Percentiles rank a stretch among this genome's conserved stretches.
phyloP scores from a whole-genome alignment of 2,888 invertebrate genomes.

The Octonoba sinensis region DNA sequence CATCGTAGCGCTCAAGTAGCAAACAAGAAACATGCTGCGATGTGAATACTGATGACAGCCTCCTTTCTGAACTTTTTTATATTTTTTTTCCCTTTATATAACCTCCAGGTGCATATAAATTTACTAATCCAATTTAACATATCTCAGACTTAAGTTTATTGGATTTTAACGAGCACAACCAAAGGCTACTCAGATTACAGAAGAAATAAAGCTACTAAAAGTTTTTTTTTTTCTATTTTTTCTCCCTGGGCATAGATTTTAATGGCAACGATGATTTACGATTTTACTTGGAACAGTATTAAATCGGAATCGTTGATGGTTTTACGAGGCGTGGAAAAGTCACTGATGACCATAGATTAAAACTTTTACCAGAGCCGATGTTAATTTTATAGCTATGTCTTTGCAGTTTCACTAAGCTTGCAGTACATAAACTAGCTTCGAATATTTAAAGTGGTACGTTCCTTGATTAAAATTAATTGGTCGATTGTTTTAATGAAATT shows the following conservation, averaged over 20 bases:
- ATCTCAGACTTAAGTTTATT: slow-evolving; percentile 8
- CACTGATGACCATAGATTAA: not conserved
- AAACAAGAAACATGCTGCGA: too few relatives aligned
- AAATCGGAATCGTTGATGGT: not conserved
- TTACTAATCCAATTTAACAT: slow-evolving; percentile 5
- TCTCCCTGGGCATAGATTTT: too few relatives aligned
- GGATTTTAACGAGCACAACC: slow-evolving; percentile 32
- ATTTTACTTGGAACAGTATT: not conserved
- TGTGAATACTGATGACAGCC: slow-evolving; percentile 1
- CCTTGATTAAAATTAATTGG: too few relatives aligned
- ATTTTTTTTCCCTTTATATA: too few relatives aligned
- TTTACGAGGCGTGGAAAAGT: not conserved
- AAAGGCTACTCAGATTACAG: not conserved
- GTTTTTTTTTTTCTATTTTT: not conserved
- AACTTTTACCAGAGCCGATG: too few relatives aligned
- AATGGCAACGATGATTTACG: not conserved
- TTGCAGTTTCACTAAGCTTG: too few relatives aligned
- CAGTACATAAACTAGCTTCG: too few relatives aligned
- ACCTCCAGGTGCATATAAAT: not conserved
- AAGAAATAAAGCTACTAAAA: slow-evolving; percentile 2
- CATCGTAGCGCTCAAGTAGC: too few relatives aligned
- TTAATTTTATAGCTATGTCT: too few relatives aligned
- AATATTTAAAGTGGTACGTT: too few relatives aligned
- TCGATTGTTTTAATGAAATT: too few relatives aligned
- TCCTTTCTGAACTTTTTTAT: too few relatives aligned